phyloP scores from a whole-genome alignment of 2,113 vertebrate genomes.

The Cathartes aura region DNA sequence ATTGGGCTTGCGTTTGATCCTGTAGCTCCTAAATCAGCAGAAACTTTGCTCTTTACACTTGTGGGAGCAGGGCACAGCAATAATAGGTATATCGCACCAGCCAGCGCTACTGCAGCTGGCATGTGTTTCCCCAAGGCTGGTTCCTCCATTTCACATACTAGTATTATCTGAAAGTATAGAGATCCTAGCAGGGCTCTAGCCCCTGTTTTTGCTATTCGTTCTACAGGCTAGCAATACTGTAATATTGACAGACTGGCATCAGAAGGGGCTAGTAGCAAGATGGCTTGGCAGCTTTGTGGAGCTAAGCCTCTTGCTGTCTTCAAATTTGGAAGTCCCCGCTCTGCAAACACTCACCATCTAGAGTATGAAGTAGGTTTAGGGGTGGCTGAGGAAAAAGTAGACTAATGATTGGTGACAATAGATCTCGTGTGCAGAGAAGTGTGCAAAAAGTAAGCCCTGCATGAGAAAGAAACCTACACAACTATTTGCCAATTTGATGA shows the following conservation, averaged over 20 bases:
- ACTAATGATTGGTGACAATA: background rate
- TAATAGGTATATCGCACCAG: background rate
- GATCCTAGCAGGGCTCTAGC: background rate
- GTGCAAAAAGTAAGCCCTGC: background rate
- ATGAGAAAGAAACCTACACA: background rate
- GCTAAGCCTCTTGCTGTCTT: background rate
- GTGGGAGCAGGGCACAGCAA: background rate
- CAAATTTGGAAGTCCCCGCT: background rate
- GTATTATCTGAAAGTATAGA: background rate
- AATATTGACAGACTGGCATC: background rate
- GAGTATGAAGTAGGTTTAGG: background rate
- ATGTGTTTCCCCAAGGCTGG: background rate
- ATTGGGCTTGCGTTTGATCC: background rate
- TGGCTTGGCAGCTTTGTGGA: background rate
- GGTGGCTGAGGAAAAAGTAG: background rate
- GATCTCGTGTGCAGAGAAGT: background rate
- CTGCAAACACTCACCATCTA: background rate
- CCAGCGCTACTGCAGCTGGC: background rate
- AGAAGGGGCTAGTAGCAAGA: background rate
- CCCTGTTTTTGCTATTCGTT: accelerated
- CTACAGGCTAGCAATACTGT: background rate
- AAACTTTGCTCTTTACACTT: background rate
- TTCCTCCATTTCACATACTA: background rate
- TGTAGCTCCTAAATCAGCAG: background rate
- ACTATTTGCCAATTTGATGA: background rate